phyloP scores from a whole-genome alignment of 2,113 vertebrate species.

The Zosterops lateralis region DNA sequence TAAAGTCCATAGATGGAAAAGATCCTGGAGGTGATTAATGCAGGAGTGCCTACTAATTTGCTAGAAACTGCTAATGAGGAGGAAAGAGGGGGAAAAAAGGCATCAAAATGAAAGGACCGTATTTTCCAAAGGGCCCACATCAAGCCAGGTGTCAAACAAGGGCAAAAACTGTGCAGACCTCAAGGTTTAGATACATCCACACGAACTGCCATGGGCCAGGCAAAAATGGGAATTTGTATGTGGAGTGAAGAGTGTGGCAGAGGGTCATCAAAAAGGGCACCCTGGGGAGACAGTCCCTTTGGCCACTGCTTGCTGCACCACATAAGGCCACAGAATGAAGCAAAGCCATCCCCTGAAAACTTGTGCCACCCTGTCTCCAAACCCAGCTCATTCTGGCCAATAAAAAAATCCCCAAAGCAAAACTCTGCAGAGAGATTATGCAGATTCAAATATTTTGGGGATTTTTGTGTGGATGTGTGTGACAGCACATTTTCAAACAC shows the following conservation, averaged over 20 bases:
- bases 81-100: background rate
- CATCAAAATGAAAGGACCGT: background rate
- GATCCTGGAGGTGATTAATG: background rate
- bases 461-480: constrained; percentile 41
- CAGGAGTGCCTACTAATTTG: background rate
- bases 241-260: background rate
- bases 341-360: background rate
- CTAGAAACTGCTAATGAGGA: background rate
- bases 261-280: background rate
- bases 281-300: background rate
- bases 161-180: background rate
- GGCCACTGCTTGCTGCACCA: background rate
- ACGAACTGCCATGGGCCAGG: background rate
- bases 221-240: background rate
- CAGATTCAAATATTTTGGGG: constrained; percentile 28
- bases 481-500: constrained; percentile 33
- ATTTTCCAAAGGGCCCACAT: background rate
- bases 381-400: background rate
- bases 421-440: background rate
- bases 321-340: accelerated
- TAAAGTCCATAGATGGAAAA: background rate
- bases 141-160: background rate
- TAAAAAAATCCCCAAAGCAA: background rate
- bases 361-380: background rate
- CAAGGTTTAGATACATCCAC: background rate